Percentiles rank a stretch among this genome's conserved stretches.
Conservation (phyloP, 64 coral and sea anemone genomes). For the Montipora foliosa region DNA sequence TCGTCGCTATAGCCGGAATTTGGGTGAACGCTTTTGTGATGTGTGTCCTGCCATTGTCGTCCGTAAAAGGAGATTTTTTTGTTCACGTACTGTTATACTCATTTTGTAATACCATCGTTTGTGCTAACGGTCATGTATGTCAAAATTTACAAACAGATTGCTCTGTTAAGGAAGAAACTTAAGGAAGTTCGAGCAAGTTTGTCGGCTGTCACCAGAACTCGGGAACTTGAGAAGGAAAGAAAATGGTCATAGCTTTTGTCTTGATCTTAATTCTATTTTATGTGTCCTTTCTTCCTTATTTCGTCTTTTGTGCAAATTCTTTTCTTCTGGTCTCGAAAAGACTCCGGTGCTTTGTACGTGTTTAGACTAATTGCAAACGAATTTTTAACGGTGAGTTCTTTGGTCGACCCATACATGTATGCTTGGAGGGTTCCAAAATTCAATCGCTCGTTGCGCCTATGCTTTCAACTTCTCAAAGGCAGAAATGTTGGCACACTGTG, state of each 20-base stretch:
- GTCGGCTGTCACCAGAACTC: neutral
- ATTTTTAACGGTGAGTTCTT: slow-evolving; percentile 1
- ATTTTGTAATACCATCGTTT: slow-evolving; percentile 35
- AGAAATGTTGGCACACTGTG: neutral
- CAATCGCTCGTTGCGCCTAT: slow-evolving; percentile 5
- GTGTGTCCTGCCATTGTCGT: slow-evolving; percentile 5
- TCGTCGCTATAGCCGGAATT: neutral
- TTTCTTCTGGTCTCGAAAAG: slow-evolving; percentile 13
- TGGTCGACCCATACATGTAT: slow-evolving; percentile 35
- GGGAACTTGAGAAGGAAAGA: slow-evolving; percentile 14
- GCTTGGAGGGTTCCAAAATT: slow-evolving; percentile 23
- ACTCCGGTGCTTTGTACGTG: neutral
- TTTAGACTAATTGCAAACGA: slow-evolving; percentile 8
- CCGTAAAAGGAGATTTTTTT: slow-evolving; percentile 27
- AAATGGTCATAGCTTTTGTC: slow-evolving; percentile 12
- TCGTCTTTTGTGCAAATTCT: slow-evolving; percentile 4
- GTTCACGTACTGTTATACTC: slow-evolving; percentile 40
- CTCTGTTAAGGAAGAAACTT: slow-evolving; percentile 11
- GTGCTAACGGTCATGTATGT: slow-evolving; percentile 16
- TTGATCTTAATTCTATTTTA: slow-evolving; percentile 14
- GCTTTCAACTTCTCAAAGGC: neutral
- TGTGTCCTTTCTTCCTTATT: slow-evolving; percentile 31
- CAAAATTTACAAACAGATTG: slow-evolving; percentile 20
- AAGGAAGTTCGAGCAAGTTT: slow-evolving; percentile 14
- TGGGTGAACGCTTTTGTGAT: slow-evolving; percentile 30